Percentiles rank a stretch among this genome's conserved stretches.
These are phyloP conservation scores for Excalfactoria chinensis DNA, from an alignment of 2,113 vertebrate genomes.

Conservation along the genomic window DNA sequence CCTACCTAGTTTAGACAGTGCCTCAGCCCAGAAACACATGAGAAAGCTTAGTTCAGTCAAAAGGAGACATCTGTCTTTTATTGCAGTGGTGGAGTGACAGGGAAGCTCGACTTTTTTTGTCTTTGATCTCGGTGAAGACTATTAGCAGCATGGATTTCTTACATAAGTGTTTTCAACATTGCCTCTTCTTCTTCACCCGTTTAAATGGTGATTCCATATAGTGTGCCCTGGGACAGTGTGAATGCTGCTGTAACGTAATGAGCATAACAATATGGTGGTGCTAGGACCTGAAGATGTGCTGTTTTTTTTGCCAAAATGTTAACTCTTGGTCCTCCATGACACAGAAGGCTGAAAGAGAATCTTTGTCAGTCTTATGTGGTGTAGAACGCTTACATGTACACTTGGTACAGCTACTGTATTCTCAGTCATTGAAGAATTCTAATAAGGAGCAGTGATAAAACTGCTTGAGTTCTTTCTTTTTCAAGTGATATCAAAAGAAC, in stretches of 20 bases:
- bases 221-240: background rate
- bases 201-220: constrained; percentile 10
- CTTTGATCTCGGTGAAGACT: background rate
- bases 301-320: background rate
- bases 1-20: fast-evolving
- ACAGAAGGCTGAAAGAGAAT: background rate
- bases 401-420: background rate
- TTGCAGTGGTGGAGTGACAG: background rate
- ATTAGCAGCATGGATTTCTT: background rate
- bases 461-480: background rate
- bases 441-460: background rate
- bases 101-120: background rate
- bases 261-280: background rate
- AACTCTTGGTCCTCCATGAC: background rate
- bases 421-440: background rate
- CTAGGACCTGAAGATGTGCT: background rate
- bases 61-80: background rate
- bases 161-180: background rate
- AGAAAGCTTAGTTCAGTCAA: background rate
- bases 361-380: background rate
- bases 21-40: background rate
- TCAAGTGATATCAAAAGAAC: background rate
- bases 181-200: background rate
- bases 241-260: background rate
- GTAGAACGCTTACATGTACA: background rate